phyloP scores from a whole-genome alignment of 23 tunicate species.

The Phallusia fumigata region DNA sequence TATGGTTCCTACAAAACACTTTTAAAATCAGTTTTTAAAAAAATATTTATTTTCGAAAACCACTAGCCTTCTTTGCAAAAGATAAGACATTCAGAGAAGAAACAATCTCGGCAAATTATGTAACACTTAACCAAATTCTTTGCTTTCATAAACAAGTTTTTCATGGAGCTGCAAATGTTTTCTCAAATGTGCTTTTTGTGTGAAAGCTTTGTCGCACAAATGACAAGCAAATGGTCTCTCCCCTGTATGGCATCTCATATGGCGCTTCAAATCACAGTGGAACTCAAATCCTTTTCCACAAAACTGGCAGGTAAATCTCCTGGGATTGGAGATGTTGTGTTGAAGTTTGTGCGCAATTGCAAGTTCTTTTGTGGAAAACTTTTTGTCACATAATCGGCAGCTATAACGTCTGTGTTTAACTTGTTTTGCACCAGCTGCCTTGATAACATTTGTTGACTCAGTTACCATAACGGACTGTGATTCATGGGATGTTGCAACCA shows the following conservation, averaged over 20 bases:
- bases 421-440: too few species aligned
- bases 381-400: not conserved
- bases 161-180: not conserved
- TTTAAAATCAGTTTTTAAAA: too few species aligned
- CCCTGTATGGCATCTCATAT: not conserved
- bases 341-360: not conserved
- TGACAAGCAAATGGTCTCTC: not conserved
- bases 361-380: not conserved
- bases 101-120: too few species aligned
- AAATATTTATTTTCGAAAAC: too few species aligned
- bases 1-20: too few species aligned
- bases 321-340: not conserved
- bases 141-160: not conserved
- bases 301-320: not conserved
- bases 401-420: not conserved
- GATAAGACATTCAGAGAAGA: too few species aligned
- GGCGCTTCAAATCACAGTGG: not conserved
- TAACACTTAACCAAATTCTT: too few species aligned
- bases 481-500: too few species aligned
- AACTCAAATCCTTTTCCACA: constrained; percentile 5
- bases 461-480: too few species aligned
- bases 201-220: not conserved
- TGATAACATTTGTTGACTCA: too few species aligned
- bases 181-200: not conserved
- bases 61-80: too few species aligned